Percentiles rank a stretch among this genome's conserved stretches.
Conservation (phyloP, 2,888 invertebrate species). For the Eristalis intricaria region DNA sequence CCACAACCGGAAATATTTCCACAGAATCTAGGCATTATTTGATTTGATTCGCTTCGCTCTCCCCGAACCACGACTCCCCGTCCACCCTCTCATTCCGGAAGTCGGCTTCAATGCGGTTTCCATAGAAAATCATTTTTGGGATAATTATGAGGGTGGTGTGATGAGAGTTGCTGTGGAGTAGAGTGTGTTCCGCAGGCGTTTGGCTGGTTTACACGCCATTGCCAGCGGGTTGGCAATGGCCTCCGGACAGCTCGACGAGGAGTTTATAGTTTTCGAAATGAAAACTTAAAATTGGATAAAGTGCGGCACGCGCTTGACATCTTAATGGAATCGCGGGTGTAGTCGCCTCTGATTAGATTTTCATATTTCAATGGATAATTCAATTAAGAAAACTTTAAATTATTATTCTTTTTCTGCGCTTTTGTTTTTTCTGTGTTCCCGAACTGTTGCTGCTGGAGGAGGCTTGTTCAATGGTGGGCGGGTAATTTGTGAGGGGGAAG, state of each 20-base stretch:
- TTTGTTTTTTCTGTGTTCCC: neutral
- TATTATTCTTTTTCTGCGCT: conserved; percentile 7
- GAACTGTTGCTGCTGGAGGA: neutral
- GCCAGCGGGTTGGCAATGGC: neutral
- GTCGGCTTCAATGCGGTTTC: conserved; percentile 60
- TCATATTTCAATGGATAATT: conserved; percentile 57
- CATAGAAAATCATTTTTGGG: conserved; percentile 60
- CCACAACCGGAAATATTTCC: conserved; percentile 53
- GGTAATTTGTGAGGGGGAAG: no score
- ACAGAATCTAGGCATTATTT: conserved; percentile 62
- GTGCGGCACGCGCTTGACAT: conserved; percentile 52
- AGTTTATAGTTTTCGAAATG: conserved; percentile 58
- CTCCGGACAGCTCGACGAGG: neutral
- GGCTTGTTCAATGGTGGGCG: no score
- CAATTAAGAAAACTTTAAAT: conserved; percentile 52
- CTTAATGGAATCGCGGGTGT: conserved; percentile 50
- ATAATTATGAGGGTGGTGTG: conserved; percentile 50
- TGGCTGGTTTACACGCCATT: neutral
- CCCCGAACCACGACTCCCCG: no score
- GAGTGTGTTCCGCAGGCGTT: neutral
- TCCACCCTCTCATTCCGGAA: neutral
- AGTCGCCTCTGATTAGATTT: conserved; percentile 48
- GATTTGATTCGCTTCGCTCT: conserved; percentile 60
- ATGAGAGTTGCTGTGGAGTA: neutral
- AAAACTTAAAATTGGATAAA: conserved; percentile 67